Base-by-base conservation (phyloP, 2,113 vertebrate genomes). In the Podilymbus podiceps region DNA sequence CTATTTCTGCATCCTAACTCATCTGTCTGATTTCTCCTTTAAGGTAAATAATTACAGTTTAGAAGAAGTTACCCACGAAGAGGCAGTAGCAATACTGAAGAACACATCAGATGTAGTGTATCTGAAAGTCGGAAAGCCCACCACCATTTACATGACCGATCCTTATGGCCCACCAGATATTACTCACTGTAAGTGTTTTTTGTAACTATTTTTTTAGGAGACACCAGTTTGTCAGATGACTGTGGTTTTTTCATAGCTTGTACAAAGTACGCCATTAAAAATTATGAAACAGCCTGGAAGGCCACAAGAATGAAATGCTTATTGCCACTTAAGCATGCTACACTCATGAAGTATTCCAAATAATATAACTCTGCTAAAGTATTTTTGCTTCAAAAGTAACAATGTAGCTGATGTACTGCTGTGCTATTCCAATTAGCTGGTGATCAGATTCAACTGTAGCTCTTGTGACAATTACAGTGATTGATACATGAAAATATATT, bases 1-100 rank as follows among this genome's bases (percentile, higher is more conserved):
- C 67, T 73, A 1, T 35, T 76, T 76, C 28, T 47, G 38, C 50
- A 40, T 25, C 58, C 62, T 69, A 68, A 87, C 59, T 92, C 68
- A 93, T 23, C 23, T 83, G 25, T 96, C 55, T 93, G 42, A 72
- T 86, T 75, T 90, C 38, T 92, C 28, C 60, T 87, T 91, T 79
- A 93, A 99, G 99, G 99, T 99, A 88, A 99, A 99, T 97, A 99
- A 99, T 97, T 99, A 99, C 98, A 99, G 99, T 96, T 98, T 99
- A 98, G 99, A 99, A 98, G 99, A 99, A 96, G 99, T 99, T 72
- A 99, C 99, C 53, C 99, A 99, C 58, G 99, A 99, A 98, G 99
- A 99, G 94, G 99, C 99, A 9, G 99, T 99, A 97, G 99, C 98
- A 16, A 99, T 99, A 96, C 85, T 99, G 98, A 99, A 99, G 98